A percentile compares a stretch with the other conserved stretches of the same genome.
Conservation (phyloP, 1,140 invertebrate species). For the Propsilocerus akamusi region DNA sequence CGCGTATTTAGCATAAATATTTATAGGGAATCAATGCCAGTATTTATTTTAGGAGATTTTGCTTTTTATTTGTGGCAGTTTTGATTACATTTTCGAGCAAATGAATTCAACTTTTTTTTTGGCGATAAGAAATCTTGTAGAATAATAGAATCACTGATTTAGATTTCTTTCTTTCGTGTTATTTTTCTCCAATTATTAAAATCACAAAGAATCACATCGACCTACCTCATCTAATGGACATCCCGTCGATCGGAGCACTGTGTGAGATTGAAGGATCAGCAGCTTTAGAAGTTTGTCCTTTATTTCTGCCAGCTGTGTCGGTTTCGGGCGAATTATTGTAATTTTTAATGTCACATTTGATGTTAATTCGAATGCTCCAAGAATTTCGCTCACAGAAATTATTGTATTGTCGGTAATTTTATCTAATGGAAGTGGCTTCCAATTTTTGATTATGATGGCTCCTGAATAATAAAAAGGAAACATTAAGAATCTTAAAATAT, state of each 20-base stretch:
- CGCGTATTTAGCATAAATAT: too few relatives aligned
- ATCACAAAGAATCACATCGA: too few relatives aligned
- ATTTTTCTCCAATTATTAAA: too few relatives aligned
- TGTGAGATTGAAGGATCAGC: conserved; percentile 70
- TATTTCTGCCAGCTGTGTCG: conserved; percentile 61
- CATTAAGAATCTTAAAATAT: background rate
- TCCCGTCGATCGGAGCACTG: conserved; percentile 64
- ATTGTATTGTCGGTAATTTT: conserved; percentile 71
- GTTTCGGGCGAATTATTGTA: conserved; percentile 63
- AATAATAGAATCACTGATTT: too few relatives aligned
- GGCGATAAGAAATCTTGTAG: too few relatives aligned
- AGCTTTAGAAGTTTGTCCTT: conserved; percentile 84
- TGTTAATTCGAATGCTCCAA: conserved; percentile 76
- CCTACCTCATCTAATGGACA: conserved; percentile 85
- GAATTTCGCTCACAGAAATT: conserved; percentile 76
- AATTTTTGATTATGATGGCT: conserved; percentile 79
- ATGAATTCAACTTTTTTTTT: too few relatives aligned
- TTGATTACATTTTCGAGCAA: too few relatives aligned
- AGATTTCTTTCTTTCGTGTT: too few relatives aligned
- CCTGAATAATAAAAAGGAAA: conserved; percentile 31
- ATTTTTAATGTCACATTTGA: conserved; percentile 79
- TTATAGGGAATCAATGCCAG: too few relatives aligned
- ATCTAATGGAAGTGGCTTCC: conserved; percentile 80
- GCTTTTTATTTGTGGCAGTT: too few relatives aligned
- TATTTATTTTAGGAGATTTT: too few relatives aligned